Percentiles rank a stretch among this genome's conserved stretches.
phyloP scores from a whole-genome alignment of 1,140 invertebrate genomes.

The Lepidurus packardi region DNA sequence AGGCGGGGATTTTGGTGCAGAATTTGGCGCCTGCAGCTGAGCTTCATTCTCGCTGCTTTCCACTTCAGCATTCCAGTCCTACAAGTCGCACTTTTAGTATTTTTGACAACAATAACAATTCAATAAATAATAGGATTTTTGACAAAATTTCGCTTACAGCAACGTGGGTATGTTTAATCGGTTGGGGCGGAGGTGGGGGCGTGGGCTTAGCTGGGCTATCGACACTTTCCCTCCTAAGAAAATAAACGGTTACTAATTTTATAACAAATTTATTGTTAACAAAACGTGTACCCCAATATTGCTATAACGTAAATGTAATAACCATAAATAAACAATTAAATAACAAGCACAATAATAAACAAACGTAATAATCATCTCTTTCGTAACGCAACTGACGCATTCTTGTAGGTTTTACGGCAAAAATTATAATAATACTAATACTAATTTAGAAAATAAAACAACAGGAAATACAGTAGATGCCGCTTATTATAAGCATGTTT shows the following conservation, averaged over 20 bases:
- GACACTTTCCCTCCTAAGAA: background rate
- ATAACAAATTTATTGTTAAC: too few species aligned
- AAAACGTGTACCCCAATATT: too few species aligned
- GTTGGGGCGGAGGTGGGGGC: background rate
- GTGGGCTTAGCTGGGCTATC: background rate
- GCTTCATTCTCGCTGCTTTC: conserved; percentile 13
- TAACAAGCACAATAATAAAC: too few species aligned
- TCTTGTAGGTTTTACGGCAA: too few species aligned
- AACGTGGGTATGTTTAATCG: background rate
- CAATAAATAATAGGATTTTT: background rate
- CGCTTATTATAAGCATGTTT: too few species aligned
- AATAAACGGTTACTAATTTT: background rate
- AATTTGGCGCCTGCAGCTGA: background rate
- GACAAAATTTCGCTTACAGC: background rate
- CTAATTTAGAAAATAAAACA: too few species aligned
- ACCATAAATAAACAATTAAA: too few species aligned
- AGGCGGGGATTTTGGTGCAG: background rate
- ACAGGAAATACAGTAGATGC: too few species aligned
- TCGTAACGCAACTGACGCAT: too few species aligned
- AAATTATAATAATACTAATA: too few species aligned
- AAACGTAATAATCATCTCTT: too few species aligned
- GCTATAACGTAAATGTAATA: too few species aligned
- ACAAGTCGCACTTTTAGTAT: background rate
- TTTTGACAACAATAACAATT: background rate
- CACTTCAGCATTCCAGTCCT: conserved; percentile 7